These are phyloP conservation scores for Coregonus clupeaformis DNA, from an alignment of 2,113 vertebrate genomes.

Conservation along the genomic window DNA sequence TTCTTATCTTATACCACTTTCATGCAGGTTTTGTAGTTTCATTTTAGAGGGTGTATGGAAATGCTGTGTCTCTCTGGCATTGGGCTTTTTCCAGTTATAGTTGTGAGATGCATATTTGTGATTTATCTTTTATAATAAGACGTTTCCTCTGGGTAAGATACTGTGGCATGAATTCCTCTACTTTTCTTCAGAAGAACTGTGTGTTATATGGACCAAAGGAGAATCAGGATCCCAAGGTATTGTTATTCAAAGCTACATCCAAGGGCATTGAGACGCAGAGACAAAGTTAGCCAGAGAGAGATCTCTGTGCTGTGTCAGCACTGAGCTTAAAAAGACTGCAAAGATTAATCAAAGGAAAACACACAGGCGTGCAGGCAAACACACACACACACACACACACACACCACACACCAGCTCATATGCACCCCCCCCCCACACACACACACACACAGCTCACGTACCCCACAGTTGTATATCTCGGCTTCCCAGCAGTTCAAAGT, in stretches of 20 bases:
- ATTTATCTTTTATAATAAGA: not conserved
- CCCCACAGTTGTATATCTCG: conserved; percentile 70
- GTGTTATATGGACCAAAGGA: conserved; percentile 26
- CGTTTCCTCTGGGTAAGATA: too few relatives aligned
- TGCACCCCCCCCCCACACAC: too few relatives aligned
- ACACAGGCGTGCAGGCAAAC: conserved; percentile 47
- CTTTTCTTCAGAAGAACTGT: not conserved
- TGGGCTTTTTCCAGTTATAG: too few relatives aligned
- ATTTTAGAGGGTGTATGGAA: not conserved
- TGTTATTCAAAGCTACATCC: conserved; percentile 70
- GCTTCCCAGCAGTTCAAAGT: conserved; percentile 76
- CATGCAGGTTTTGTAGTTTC: not conserved
- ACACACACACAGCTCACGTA: conserved; percentile 27
- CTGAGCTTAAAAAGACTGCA: conserved; percentile 70
- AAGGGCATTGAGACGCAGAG: conserved; percentile 64
- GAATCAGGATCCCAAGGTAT: conserved; percentile 64
- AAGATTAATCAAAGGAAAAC: conserved; percentile 76
- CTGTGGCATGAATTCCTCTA: too few relatives aligned
- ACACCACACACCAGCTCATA: conserved; percentile 28
- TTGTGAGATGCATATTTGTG: not conserved
- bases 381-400: conserved; percentile 46
- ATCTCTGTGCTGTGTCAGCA: conserved; percentile 74
- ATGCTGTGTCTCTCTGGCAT: not conserved
- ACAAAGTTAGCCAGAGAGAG: conserved; percentile 48
- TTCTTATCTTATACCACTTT: too few relatives aligned